Evolutionary conservation across 2,113 vertebrate species (phyloP).

Genomic region (Scatophagus argus): DNA sequence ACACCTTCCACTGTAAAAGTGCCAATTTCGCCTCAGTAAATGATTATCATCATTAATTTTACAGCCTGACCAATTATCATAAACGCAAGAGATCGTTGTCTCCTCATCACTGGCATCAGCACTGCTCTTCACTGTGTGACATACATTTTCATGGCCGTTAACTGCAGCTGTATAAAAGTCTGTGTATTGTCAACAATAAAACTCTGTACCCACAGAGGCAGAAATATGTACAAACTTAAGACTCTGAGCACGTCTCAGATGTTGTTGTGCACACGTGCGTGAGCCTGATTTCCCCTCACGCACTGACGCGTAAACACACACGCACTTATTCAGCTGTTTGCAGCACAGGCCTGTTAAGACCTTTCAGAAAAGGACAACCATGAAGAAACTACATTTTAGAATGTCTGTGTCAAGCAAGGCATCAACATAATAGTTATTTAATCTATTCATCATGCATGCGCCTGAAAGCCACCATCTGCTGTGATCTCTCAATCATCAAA

Average conservation of each 20-base stretch:
- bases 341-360: not conserved
- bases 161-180: not conserved
- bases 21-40: not conserved
- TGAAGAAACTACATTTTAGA: not conserved
- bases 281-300: not conserved
- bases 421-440: not conserved
- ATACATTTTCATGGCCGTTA: not conserved
- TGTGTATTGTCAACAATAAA: not conserved
- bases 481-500: not conserved
- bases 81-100: not conserved
- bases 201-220: too few relatives aligned
- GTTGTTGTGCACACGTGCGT: not conserved
- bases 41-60: not conserved
- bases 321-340: not conserved
- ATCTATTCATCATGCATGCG: not conserved
- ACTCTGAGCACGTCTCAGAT: not conserved
- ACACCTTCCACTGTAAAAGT: not conserved
- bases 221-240: not conserved
- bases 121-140: not conserved
- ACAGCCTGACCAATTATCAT: not conserved
- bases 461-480: not conserved
- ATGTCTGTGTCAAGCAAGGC: not conserved
- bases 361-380: not conserved
- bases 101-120: not conserved
- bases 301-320: too few relatives aligned